Evolutionary conservation across 2,113 vertebrate species (phyloP), one percentile per base, ranked within the genome.

Genomic region (Nicator chloris): DNA sequence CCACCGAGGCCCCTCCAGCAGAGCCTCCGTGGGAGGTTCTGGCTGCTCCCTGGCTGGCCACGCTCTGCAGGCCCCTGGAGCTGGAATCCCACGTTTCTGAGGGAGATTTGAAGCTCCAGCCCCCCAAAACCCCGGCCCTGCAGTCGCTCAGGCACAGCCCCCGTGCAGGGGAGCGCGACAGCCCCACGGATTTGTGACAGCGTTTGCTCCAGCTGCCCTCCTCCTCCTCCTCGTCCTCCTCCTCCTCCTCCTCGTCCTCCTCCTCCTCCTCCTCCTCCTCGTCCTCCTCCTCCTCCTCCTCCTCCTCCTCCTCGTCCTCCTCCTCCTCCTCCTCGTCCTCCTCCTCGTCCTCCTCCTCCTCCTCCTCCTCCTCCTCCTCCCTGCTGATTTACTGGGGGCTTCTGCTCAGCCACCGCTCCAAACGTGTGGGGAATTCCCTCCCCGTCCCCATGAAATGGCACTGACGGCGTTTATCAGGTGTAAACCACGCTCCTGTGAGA

Each of bases 81-180:
- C 64, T 70, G 69, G 6, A 66, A 82, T 33, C 44, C 57, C 13
- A 4, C 51, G 3, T 11, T 13, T 28, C 71, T 65, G 8, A 40
- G 40, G 44, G 28, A 53, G 21, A 45, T 78, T 61, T 82, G 73
- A 81, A 49, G 69, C 51, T 35, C 28, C 56, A 91, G 10, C 35
- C 24, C 28, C 13, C n/a, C 26, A 24, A 78, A 70, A 28, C 10
- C 56, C 35, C 26, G 5, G 63, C 49, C 13, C 27, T 18, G 11
- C 80, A 11, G 19, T 30, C 81, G 33, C 44, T 50, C n/a, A 47
- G 65, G 77, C 39, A 40, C 72, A 50, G 13, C 42, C 4, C 5
- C 42, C 0, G 0, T 6, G 24, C 4, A 9, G n/a, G 15, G 45
- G 28, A 82, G 39, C 0, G 0, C 61, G 71, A 60, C 83, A 54